Evolutionary conservation across 2,113 vertebrate genomes (phyloP), one percentile per base, ranked within the genome.

Genomic region (Leucosticte australis): DNA sequence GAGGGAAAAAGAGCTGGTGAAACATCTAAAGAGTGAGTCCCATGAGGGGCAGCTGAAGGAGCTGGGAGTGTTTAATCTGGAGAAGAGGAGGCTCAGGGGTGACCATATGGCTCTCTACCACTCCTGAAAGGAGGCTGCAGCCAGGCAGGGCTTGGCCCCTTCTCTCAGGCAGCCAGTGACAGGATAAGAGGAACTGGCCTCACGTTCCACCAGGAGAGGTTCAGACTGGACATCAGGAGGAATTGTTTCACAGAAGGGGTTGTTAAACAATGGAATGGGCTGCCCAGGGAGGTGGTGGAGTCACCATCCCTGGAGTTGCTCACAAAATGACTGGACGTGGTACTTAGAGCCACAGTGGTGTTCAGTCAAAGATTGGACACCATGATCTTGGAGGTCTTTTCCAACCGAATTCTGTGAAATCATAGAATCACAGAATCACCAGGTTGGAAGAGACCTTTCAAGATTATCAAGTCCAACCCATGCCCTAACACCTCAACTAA

Each of bases 291-390:
- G 26, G 17, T 18, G 30, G 9, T 47, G 20, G 15, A 47, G 30
- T 41, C 17, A 62, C 7, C 17, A 41, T 13, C 17, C 14, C 17
- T 31, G 30, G 21, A 47, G 9, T 3, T 41, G 26, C 41, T 83
- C 41, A 62, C 8, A 26, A 18, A 60, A 55, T 15, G 16, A 55
- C 20, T 46, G n/a, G 24, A 47, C 3, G 4, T 8, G 3, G n/a
- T 17, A 47, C 17, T 41, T n/a, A 75, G 24, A 60, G 28, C n/a
- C 46, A 26, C 27, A 53, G 13, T 19, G 21, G 8, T 68, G n/a
- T 31, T 76, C 0, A 0, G 11, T 53, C 9, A 46, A 75, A 46
- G 16, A 33, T 53, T 41, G 28, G 39, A 68, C 2, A 4, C 8
- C 26, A 12, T 30, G 28, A 47, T 15, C 53, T 68, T 47, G n/a